phyloP scores from a whole-genome alignment of 2,113 vertebrate genomes.

The Crypturellus undulatus region DNA sequence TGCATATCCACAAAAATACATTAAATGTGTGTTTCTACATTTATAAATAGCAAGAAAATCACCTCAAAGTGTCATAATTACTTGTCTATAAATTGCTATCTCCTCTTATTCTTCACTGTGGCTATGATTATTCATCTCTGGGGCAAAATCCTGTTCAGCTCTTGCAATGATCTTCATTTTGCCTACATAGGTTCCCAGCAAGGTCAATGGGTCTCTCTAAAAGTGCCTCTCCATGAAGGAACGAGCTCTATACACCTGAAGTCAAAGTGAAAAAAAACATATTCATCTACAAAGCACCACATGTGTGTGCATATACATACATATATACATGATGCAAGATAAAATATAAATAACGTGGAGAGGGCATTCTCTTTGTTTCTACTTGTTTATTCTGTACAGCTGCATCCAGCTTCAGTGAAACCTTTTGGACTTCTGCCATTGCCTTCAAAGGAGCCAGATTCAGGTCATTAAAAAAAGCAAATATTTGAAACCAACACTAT shows the following conservation, averaged over 20 bases:
- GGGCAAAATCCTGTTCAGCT: background rate
- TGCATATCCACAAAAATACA: background rate
- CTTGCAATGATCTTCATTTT: background rate
- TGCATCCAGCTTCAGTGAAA: background rate
- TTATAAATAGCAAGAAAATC: background rate
- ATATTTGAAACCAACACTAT: conserved; percentile 12
- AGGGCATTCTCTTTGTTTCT: background rate
- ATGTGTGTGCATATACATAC: too few species aligned
- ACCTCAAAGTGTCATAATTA: too few species aligned
- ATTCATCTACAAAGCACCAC: background rate
- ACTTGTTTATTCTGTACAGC: background rate
- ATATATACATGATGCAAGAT: background rate
- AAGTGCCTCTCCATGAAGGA: background rate
- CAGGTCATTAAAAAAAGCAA: background rate
- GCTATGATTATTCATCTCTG: background rate
- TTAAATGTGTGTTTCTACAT: background rate
- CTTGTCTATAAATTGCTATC: background rate
- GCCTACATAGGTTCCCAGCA: background rate
- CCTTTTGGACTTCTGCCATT: conserved; percentile 16
- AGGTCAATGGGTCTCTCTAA: background rate
- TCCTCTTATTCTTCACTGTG: background rate
- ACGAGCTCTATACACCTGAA: background rate
- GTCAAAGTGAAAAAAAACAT: background rate
- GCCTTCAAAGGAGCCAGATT: conserved; percentile 43
- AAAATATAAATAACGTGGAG: background rate